Conservation (phyloP, 2,888 invertebrate species). For the Eristalis arbustorum region DNA sequence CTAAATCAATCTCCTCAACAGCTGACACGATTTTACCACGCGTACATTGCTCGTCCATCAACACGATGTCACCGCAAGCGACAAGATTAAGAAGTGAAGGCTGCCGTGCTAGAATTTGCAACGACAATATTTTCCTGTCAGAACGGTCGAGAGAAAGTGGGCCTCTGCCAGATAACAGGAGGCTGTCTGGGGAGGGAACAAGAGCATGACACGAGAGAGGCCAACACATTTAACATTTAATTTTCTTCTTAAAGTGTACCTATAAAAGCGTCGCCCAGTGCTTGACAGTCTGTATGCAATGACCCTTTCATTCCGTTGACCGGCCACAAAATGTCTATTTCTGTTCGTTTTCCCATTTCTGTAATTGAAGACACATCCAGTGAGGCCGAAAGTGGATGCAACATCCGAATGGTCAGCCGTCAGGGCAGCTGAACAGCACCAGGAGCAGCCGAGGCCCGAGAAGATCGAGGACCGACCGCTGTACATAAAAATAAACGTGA, state of each 20-base stretch:
- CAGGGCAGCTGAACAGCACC: slow-evolving; percentile 40
- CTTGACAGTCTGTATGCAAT: slow-evolving; percentile 21
- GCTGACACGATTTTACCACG: background rate
- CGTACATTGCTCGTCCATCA: background rate
- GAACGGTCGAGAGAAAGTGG: background rate
- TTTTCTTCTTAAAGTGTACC: background rate
- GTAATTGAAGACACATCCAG: slow-evolving; percentile 49
- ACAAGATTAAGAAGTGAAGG: background rate
- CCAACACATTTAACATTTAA: no score
- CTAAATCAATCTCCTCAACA: background rate
- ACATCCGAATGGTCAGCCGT: slow-evolving; percentile 40
- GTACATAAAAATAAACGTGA: slow-evolving; percentile 65
- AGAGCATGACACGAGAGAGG: no score
- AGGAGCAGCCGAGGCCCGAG: background rate
- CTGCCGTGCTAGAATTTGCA: background rate
- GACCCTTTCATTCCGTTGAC: slow-evolving; percentile 47
- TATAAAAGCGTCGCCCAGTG: slow-evolving; percentile 16
- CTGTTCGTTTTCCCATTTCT: slow-evolving; percentile 22
- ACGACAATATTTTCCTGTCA: background rate
- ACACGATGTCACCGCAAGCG: background rate
- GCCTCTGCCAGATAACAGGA: background rate
- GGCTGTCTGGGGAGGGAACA: no score
- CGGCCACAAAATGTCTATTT: slow-evolving; percentile 54
- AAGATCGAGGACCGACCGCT: background rate
- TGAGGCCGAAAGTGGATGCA: slow-evolving; percentile 45